Conservation (phyloP, 2,888 invertebrate genomes). For the Noctua fimbriata region DNA sequence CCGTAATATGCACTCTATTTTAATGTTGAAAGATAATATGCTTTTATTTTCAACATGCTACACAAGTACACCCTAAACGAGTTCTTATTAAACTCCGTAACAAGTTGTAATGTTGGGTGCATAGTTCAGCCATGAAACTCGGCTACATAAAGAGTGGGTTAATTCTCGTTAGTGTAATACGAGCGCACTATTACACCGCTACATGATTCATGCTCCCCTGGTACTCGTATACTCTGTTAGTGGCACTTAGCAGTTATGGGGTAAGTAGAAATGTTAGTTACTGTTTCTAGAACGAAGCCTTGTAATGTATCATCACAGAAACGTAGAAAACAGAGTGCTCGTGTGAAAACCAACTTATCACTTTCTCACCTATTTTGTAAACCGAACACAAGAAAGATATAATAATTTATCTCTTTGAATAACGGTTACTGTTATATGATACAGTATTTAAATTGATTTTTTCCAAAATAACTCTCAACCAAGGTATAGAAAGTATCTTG, state of each 20-base stretch:
- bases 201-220: slow-evolving; percentile 60
- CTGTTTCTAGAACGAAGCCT: slow-evolving; percentile 25
- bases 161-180: slow-evolving; percentile 61
- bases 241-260: slow-evolving; percentile 47
- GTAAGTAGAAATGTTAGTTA: slow-evolving; percentile 49
- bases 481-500: not conserved
- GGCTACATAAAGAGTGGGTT: slow-evolving; percentile 55
- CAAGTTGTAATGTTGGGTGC: slow-evolving; percentile 50
- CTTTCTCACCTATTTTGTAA: not conserved
- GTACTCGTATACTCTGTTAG: slow-evolving; percentile 38
- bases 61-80: slow-evolving; percentile 19
- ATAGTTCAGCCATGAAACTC: slow-evolving; percentile 55
- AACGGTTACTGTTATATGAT: not conserved
- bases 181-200: slow-evolving; percentile 57
- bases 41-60: slow-evolving; percentile 27
- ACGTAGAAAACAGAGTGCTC: slow-evolving; percentile 1
- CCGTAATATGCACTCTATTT: slow-evolving; percentile 13
- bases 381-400: not conserved
- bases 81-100: slow-evolving; percentile 43
- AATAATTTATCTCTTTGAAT: not conserved
- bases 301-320: slow-evolving; percentile 22
- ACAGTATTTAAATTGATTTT: not conserved
- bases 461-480: not conserved
- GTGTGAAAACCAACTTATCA: slow-evolving; percentile 1
- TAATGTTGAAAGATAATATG: slow-evolving; percentile 11